phyloP scores from a whole-genome alignment of 2,888 invertebrate species.

The Troides aeacus region DNA sequence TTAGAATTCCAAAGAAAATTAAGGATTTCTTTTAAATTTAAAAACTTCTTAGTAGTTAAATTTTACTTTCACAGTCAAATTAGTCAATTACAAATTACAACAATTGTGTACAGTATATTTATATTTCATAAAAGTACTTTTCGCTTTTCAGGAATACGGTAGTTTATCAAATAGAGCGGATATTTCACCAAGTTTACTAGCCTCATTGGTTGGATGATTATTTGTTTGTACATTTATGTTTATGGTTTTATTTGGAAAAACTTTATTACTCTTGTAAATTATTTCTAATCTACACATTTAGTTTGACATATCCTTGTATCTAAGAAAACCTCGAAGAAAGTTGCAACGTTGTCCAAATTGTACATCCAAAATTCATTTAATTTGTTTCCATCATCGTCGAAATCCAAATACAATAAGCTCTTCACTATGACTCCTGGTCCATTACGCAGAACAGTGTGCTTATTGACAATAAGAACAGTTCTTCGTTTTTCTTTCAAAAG shows the following conservation, averaged over 20 bases:
- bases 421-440: slow-evolving; percentile 25
- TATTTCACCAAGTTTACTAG: slow-evolving; percentile 1
- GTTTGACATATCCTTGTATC: slow-evolving; percentile 48
- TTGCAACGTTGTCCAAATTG: slow-evolving; percentile 49
- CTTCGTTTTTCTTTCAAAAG: slow-evolving; percentile 31
- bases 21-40: neutral
- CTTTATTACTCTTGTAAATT: neutral
- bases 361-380: slow-evolving; percentile 46
- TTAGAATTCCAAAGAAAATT: no score
- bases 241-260: no score
- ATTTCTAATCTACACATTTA: slow-evolving; percentile 35
- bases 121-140: neutral
- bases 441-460: slow-evolving; percentile 20
- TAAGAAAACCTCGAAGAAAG: slow-evolving; percentile 48
- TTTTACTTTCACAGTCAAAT: neutral
- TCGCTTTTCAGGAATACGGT: slow-evolving; percentile 18
- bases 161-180: slow-evolving; percentile 11
- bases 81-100: neutral
- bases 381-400: slow-evolving; percentile 39
- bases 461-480: slow-evolving; percentile 43
- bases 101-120: neutral
- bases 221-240: neutral
- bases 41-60: neutral
- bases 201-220: slow-evolving; percentile 20
- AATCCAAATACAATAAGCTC: slow-evolving; percentile 51